Evolutionary conservation across 1,140 invertebrate genomes (phyloP), one percentile per base, ranked within the genome.

Genomic region (Andrena cerasifolii): DNA sequence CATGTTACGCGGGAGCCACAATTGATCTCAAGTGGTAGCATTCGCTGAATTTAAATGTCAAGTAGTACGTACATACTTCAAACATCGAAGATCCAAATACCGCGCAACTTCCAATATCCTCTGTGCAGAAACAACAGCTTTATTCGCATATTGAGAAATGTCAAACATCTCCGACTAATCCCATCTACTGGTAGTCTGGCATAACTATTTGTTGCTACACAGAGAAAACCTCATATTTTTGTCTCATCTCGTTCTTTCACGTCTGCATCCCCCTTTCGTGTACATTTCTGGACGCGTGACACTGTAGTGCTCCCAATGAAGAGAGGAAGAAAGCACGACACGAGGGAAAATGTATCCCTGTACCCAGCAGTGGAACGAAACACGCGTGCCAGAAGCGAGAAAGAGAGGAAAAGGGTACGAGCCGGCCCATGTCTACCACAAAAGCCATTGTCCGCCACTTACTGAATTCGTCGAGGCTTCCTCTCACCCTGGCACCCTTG

Each of bases 371-470:
- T 79, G 51, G 81, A 71, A 84, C 80, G 62, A 80, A 84, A 83
- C 78, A 84, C 77, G 78, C 79, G 70, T 67, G 70, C 45, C 26
- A 63, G 65, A 49, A 68, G 68, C 40, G 53, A 51, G 73, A 56
- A 49, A 72, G 83, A 33, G 82, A 61, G 78, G 58, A 66, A 74
- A 79, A 72, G 68, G 70, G 83, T 79, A 78, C 74, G 80, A 71
- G 80, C 76, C 26, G 75, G 78, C 79, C 72, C 72, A 82, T 83
- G 85, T 81, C 83, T 90, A 90, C 90, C 90, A 90, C 90, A 91
- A 91, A 91, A 91, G 89, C 90, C 89, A 91, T 91, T 91, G 90
- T 91, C 89, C 89, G 89, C 90, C 90, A 91, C 90, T 91, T 91
- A 91, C 89, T 90, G 89, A 90, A 91, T 91, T 91, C 90, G 88